Evolutionary conservation across 2,888 invertebrate species (phyloP).

Genomic region (Stenchaetothrips biformis): DNA sequence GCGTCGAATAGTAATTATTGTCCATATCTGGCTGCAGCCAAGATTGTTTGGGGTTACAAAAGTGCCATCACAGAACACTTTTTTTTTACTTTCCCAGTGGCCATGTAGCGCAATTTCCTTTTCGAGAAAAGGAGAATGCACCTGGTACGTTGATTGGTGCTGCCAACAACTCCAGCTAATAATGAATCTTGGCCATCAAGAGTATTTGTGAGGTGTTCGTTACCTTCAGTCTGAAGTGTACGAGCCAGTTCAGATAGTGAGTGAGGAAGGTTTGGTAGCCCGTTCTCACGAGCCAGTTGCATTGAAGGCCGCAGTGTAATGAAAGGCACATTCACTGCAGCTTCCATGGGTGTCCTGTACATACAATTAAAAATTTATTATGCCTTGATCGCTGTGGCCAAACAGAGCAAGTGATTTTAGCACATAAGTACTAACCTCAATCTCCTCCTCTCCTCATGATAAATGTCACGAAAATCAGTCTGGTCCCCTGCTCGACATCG

Average conservation of each 20-base stretch:
- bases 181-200: background rate
- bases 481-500: background rate
- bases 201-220: background rate
- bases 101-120: background rate
- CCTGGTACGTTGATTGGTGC: background rate
- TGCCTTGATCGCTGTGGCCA: background rate
- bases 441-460: background rate
- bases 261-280: background rate
- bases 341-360: background rate
- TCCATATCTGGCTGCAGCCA: too few species aligned
- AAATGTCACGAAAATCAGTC: background rate
- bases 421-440: background rate
- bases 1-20: too few species aligned
- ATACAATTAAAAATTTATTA: background rate
- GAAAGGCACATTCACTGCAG: background rate
- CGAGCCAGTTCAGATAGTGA: background rate
- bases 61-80: too few species aligned
- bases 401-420: background rate
- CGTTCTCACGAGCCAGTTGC: background rate
- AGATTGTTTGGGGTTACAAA: too few species aligned
- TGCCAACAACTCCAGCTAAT: background rate
- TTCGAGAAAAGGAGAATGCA: background rate
- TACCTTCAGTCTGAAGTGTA: background rate
- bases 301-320: background rate
- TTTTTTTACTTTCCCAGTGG: background rate